Evolutionary conservation across 2,888 invertebrate species (phyloP), one percentile per base, ranked within the genome.

Genomic region (Rhyacophila evoluta): DNA sequence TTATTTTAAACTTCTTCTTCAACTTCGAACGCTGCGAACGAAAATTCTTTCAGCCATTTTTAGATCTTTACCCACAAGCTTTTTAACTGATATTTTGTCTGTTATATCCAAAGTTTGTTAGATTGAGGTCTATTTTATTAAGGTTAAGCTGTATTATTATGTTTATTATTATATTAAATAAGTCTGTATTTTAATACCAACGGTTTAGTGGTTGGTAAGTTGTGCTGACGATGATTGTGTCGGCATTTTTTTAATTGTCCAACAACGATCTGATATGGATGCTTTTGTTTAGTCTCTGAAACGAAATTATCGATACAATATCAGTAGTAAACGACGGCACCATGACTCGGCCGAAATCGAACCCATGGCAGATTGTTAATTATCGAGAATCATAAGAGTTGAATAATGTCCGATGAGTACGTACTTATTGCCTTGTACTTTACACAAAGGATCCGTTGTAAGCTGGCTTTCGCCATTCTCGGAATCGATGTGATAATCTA

Each of bases 181-280:
- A n/a, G n/a, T n/a, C n/a, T n/a, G n/a, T n/a, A n/a, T n/a, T n/a
- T n/a, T n/a, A n/a, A n/a, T n/a, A n/a, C 29, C 29, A 33, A 33
- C 6, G 6, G 29, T 6, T 6, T 33, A 6, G 29, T 2, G 4
- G 4, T 33, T 6, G 6, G 29, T 33, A 6, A 33, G 25, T 55
- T 55, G 12, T 28, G 33, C 69, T 69, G 29, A 69, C 12, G 28
- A 12, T 29, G 69, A 55, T 19, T 15, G 27, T 11, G 27, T 33
- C 29, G 55, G 73, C 28, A 33, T 75, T 33, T 69, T 67, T 75
- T 75, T 75, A 70, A 75, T 75, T 75, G 75, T 12, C 75, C 70
- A 29, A 19, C 39, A 39, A 75, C 69, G 39, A 75, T 75, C 39
- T 38, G 36, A 38, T 70, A 70, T 38, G 39, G 29, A n/a, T 11